phyloP scores from a whole-genome alignment of 1,140 invertebrate species.

The Charaxes varanes region DNA sequence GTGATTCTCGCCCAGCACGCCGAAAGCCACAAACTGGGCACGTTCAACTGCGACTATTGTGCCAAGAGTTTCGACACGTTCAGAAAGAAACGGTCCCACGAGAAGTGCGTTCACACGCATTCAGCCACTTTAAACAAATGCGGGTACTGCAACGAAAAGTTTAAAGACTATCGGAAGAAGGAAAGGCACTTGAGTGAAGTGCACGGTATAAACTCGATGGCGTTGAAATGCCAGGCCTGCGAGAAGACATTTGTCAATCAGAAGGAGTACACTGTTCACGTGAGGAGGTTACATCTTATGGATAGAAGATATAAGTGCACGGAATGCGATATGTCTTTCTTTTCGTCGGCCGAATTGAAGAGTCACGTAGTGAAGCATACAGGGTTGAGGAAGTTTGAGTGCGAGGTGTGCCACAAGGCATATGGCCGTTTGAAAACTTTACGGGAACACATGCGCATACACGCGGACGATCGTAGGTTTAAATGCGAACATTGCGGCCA shows the following conservation, averaged over 20 bases:
- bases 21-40: slow-evolving; percentile 33
- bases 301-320: slow-evolving; percentile 30
- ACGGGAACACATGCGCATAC: slow-evolving; percentile 69
- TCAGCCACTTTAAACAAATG: slow-evolving; percentile 23
- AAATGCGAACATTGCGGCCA: slow-evolving; percentile 41
- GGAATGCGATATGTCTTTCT: slow-evolving; percentile 40
- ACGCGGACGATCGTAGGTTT: slow-evolving; percentile 47
- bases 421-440: slow-evolving; percentile 71
- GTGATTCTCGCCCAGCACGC: slow-evolving; percentile 28
- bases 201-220: slow-evolving; percentile 9
- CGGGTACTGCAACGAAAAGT: slow-evolving; percentile 18
- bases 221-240: slow-evolving; percentile 22
- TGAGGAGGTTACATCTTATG: slow-evolving; percentile 24
- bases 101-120: slow-evolving; percentile 17
- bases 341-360: slow-evolving; percentile 32
- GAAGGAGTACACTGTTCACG: slow-evolving; percentile 10
- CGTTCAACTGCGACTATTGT: slow-evolving; percentile 33
- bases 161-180: slow-evolving; percentile 18
- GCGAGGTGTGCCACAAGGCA: slow-evolving; percentile 74
- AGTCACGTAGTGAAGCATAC: slow-evolving; percentile 68
- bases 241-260: slow-evolving; percentile 16
- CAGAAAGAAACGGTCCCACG: slow-evolving; percentile 16
- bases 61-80: slow-evolving; percentile 19
- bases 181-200: slow-evolving; percentile 13
- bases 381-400: slow-evolving; percentile 75